Evolutionary conservation across 2,888 invertebrate genomes (phyloP).

Genomic region (Amitus sp.): DNA sequence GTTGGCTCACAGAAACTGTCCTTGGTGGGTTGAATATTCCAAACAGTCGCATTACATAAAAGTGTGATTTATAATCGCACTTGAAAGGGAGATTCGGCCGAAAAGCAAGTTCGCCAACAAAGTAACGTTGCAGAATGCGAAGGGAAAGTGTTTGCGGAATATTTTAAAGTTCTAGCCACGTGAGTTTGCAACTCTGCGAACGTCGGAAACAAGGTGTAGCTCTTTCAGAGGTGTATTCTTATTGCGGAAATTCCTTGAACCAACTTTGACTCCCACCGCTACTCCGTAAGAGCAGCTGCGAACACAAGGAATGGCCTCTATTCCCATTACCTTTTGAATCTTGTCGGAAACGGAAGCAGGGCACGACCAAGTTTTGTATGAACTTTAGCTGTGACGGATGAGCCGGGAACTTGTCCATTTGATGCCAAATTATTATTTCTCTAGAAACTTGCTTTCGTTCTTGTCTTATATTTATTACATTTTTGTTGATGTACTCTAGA

Average conservation of each 20-base stretch:
- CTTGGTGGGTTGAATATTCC: no score
- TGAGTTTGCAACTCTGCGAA: slow-evolving; percentile 4
- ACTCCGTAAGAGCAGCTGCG: slow-evolving; percentile 15
- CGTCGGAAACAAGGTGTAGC: slow-evolving; percentile 12
- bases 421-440: no score
- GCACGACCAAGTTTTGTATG: not conserved
- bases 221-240: slow-evolving; percentile 10
- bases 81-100: slow-evolving; percentile 18
- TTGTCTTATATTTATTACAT: no score
- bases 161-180: no score
- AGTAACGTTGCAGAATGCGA: slow-evolving; percentile 1
- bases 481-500: no score
- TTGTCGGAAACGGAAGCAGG: not conserved
- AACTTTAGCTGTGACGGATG: slow-evolving; percentile 15
- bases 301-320: not conserved
- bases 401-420: slow-evolving; percentile 22
- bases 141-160: slow-evolving; percentile 16
- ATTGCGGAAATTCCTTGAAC: slow-evolving; percentile 23
- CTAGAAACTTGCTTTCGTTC: no score
- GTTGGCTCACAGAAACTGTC: no score
- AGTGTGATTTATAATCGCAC: no score
- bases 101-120: slow-evolving; percentile 16
- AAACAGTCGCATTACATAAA: no score
- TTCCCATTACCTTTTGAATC: not conserved
- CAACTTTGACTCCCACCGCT: slow-evolving; percentile 16